phyloP scores from a whole-genome alignment of 2,113 vertebrate genomes.

The Pionites leucogaster region DNA sequence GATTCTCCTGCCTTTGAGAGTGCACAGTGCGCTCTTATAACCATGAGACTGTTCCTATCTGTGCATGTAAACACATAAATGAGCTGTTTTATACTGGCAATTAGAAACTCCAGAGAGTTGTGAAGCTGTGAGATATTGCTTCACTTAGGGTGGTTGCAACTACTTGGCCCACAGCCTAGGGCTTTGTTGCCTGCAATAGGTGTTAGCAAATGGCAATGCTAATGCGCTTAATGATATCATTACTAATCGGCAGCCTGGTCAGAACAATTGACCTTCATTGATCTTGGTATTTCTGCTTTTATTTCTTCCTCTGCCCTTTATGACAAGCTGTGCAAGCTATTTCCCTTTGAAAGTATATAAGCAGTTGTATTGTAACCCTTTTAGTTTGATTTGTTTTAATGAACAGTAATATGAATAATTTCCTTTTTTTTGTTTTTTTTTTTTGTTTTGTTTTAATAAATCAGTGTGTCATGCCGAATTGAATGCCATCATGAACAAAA shows the following conservation, averaged over 20 bases:
- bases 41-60: neutral
- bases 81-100: slow-evolving; percentile 61
- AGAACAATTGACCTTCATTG: slow-evolving; percentile 45
- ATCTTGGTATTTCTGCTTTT: slow-evolving; percentile 40
- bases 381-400: slow-evolving; percentile 44
- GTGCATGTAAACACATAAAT: slow-evolving; percentile 64
- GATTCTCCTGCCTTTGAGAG: slow-evolving; percentile 40
- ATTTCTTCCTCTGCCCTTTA: slow-evolving; percentile 22
- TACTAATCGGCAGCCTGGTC: slow-evolving; percentile 36
- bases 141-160: slow-evolving; percentile 26
- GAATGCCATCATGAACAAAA: slow-evolving; percentile 99
- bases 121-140: slow-evolving; percentile 65
- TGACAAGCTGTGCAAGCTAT: slow-evolving; percentile 37
- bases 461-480: slow-evolving; percentile 96
- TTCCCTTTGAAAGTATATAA: slow-evolving; percentile 55
- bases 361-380: slow-evolving; percentile 39
- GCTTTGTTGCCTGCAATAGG: slow-evolving; percentile 54
- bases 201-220: slow-evolving; percentile 48
- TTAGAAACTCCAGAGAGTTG: slow-evolving; percentile 61
- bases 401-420: neutral
- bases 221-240: slow-evolving; percentile 30
- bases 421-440: neutral
- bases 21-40: neutral
- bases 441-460: neutral
- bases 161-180: slow-evolving; percentile 63